Evolutionary conservation across 1,140 invertebrate species (phyloP), one percentile per base, ranked within the genome.

Genomic region (Euwallacea similis): DNA sequence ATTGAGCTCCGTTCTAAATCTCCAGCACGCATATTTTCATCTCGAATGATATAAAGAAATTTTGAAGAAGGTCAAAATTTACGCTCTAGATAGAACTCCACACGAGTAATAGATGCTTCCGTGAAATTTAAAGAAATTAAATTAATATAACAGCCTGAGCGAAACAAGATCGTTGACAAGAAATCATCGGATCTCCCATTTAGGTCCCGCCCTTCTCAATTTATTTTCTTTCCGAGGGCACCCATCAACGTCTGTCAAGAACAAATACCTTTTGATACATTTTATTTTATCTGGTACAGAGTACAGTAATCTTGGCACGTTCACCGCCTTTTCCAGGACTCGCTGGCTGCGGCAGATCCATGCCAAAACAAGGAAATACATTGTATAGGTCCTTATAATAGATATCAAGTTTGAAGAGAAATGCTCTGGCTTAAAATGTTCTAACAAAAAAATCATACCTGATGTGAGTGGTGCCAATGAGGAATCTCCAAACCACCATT

Each of bases 401-500:
- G 1, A 33, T 33, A 33, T 33, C 21, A 33, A 33, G 21, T 33
- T 33, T 33, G 21, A 33, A 33, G 21, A 33, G 21, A 33, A 33
- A 33, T 33, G 4, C 21, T 33, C 1, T 33, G 21, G 21, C 1
- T 33, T 33, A 33, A 33, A 33, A 33, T 33, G 21, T 33, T 33
- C 21, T 33, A 33, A 33, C 21, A 33, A 50, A 50, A 10, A 50
- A 50, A 13, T 6, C 47, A 72, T 61, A 75, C 74, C 74, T 75
- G 74, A 67, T 75, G 74, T 13, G 71, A 72, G 43, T 68, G 70
- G 56, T 75, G 74, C 63, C 72, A 15, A 55, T 72, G 65, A 59
- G 66, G 67, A 41, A 47, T 68, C 15, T 75, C 74, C 8, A 81
- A 79, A 15, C 81, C 83, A 44, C 86, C 87, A 78, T 88, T 88